Conservation (phyloP, 2,113 vertebrate species). For the Nanorana parkeri region DNA sequence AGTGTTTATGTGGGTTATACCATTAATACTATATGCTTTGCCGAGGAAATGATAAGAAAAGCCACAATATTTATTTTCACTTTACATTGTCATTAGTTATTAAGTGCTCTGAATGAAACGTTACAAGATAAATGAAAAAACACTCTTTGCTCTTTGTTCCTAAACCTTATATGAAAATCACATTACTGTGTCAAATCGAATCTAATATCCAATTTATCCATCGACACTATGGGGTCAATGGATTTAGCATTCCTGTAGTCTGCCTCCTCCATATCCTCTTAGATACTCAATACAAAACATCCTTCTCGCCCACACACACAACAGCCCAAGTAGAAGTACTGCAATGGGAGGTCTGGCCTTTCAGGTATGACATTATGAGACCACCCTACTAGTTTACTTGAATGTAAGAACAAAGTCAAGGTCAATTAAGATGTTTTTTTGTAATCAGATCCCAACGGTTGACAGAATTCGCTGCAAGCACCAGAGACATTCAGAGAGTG, state of each 20-base stretch:
- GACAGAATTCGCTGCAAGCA: slow-evolving; percentile 46
- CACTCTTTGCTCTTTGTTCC: slow-evolving; percentile 44
- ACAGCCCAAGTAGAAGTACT: slow-evolving; percentile 66
- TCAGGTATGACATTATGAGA: slow-evolving; percentile 82
- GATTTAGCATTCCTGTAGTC: slow-evolving; percentile 62
- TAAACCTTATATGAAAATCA: slow-evolving; percentile 64
- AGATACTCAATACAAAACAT: slow-evolving; percentile 72
- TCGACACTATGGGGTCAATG: slow-evolving; percentile 58
- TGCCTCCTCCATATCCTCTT: slow-evolving; percentile 58
- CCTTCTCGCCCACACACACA: slow-evolving; percentile 70
- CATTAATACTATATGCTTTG: no score
- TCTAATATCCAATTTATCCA: slow-evolving; percentile 67
- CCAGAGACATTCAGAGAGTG: not conserved
- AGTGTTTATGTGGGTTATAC: no score
- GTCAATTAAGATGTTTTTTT: slow-evolving; percentile 72
- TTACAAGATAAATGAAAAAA: slow-evolving; percentile 13
- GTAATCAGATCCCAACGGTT: slow-evolving; percentile 86
- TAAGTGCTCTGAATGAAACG: not conserved
- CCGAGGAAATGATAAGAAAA: slow-evolving; percentile 14
- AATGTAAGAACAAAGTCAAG: slow-evolving; percentile 76
- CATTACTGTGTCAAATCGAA: slow-evolving; percentile 61
- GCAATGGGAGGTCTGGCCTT: slow-evolving; percentile 75
- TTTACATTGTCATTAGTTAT: not conserved
- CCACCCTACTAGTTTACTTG: slow-evolving; percentile 86
- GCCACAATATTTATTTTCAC: not conserved